phyloP scores from a whole-genome alignment of 2,888 invertebrate genomes.

The Lordiphosa andalusiaca region DNA sequence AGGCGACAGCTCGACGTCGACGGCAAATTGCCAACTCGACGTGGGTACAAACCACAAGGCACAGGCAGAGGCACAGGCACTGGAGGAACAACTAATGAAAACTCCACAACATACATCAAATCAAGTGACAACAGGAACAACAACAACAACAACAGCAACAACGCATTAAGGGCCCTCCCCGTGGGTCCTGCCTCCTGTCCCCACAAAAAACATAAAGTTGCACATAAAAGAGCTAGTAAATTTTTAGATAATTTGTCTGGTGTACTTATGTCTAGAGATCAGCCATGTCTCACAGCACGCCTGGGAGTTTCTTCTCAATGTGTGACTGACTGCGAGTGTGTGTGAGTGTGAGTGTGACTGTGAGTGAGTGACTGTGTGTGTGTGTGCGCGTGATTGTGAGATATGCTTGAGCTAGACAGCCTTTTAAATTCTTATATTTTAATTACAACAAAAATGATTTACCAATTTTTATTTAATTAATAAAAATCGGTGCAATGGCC shows the following conservation, averaged over 20 bases:
- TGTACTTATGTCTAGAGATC: conserved; percentile 68
- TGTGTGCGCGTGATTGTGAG: conserved; percentile 6
- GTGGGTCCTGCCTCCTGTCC: background rate
- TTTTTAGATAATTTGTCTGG: conserved; percentile 72
- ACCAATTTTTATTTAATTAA: conserved; percentile 36
- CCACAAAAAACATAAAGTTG: conserved; percentile 46
- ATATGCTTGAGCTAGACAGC: conserved; percentile 40
- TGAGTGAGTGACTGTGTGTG: conserved; percentile 9
- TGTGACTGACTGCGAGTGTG: conserved; percentile 5
- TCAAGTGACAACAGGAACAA: conserved; percentile 45
- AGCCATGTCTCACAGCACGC: conserved; percentile 29
- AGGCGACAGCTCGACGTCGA: background rate
- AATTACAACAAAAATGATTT: conserved; percentile 21
- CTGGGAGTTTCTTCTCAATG: no score
- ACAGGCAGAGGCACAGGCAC: no score
- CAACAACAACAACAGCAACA: conserved; percentile 17
- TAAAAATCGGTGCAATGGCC: conserved; percentile 5
- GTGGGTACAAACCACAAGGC: no score
- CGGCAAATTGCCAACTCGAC: conserved; percentile 16
- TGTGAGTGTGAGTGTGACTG: conserved; percentile 5
- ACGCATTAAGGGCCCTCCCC: conserved; percentile 13
- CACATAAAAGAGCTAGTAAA: conserved; percentile 62
- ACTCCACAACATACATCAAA: conserved; percentile 68
- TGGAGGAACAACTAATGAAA: conserved; percentile 56
- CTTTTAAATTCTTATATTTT: conserved; percentile 3